Percentiles rank a stretch among this genome's conserved stretches.
Conservation (phyloP, 2,113 vertebrate species). For the Erpornis zantholeuca region DNA sequence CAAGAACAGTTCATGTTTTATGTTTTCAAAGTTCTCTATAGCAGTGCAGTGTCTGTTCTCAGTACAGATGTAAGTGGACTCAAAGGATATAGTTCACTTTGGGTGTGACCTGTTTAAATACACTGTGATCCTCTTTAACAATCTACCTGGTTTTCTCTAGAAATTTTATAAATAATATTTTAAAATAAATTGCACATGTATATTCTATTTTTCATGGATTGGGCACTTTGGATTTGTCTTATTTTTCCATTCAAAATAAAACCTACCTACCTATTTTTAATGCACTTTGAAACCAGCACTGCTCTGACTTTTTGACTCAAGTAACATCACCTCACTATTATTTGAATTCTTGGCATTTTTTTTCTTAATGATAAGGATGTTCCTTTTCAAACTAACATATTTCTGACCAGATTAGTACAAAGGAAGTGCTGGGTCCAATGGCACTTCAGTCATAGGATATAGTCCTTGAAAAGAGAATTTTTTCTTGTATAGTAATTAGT, state of each 20-base stretch:
- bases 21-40: not conserved
- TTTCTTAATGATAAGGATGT: not conserved
- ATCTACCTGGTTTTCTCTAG: not conserved
- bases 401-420: not conserved
- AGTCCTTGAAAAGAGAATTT: not conserved
- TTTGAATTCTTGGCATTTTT: not conserved
- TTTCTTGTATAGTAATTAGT: not conserved
- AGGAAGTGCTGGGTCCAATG: not conserved
- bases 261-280: not conserved
- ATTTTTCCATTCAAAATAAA: not conserved
- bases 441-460: not conserved
- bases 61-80: not conserved
- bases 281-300: not conserved
- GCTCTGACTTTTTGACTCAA: not conserved
- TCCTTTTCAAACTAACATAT: not conserved
- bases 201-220: not conserved
- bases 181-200: fast-evolving
- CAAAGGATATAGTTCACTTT: not conserved
- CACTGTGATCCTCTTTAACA: not conserved
- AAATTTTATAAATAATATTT: not conserved
- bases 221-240: not conserved
- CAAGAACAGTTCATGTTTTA: not conserved
- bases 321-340: not conserved
- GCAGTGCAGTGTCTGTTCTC: not conserved
- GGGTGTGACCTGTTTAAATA: not conserved